phyloP scores from a whole-genome alignment of 2,113 vertebrate species.

The Cephalophus harveyi region DNA sequence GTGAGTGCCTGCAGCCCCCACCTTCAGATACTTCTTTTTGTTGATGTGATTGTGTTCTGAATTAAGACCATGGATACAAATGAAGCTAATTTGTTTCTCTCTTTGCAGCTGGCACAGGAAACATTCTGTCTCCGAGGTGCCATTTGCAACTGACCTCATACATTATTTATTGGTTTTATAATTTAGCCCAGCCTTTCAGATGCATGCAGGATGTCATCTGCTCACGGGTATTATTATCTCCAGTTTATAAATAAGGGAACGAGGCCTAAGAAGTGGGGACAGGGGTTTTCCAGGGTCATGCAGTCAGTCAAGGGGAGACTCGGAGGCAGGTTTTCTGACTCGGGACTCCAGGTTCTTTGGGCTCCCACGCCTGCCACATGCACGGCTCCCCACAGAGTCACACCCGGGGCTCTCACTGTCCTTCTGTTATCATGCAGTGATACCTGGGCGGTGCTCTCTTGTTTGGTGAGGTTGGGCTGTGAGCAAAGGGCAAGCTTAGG shows the following conservation, averaged over 20 bases:
- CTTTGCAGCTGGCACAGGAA: slow-evolving; percentile 43
- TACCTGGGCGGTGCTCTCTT: not conserved
- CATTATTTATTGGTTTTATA: slow-evolving; percentile 57
- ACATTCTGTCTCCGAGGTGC: slow-evolving; percentile 15
- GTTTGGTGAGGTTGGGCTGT: not conserved
- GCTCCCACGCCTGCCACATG: not conserved
- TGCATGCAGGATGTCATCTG: slow-evolving; percentile 14
- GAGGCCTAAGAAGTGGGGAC: not conserved
- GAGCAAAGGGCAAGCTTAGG: not conserved
- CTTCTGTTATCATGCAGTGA: not conserved
- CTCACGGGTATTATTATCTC: not conserved
- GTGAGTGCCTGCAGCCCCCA: not conserved
- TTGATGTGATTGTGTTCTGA: not conserved
- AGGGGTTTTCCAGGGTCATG: not conserved
- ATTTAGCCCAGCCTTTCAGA: slow-evolving; percentile 41
- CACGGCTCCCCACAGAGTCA: not conserved
- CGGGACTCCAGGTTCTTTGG: not conserved
- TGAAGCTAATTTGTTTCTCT: slow-evolving; percentile 27
- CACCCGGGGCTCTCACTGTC: accelerated
- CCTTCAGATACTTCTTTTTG: not conserved
- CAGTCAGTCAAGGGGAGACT: not conserved
- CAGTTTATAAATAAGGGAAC: slow-evolving; percentile 29
- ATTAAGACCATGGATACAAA: slow-evolving; percentile 33
- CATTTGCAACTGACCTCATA: slow-evolving; percentile 49
- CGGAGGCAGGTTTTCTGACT: not conserved